Evolutionary conservation across 1,140 invertebrate genomes (phyloP), one percentile per base, ranked within the genome.

Genomic region (Physella acuta): DNA sequence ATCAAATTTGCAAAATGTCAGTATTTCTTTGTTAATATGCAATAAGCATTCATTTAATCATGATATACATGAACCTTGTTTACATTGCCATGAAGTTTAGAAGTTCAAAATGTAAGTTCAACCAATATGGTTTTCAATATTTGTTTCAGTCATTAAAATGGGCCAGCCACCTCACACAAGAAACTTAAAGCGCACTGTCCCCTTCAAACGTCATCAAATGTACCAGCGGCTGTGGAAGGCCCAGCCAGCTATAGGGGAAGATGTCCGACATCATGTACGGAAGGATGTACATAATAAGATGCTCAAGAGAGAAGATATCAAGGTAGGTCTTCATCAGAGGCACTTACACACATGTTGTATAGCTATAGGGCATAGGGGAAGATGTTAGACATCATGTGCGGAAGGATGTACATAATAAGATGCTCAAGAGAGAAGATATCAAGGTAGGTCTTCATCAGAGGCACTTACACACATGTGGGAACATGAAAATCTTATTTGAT

Each of bases 221-320:
- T 67, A 67, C 34, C 34, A 56, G 36, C 16, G 36, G 31, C n/a
- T 36, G 36, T 67, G 64, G 64, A 67, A 67, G 30, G 4, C 26
- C 4, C 64, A 67, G 33, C 64, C 64, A n/a, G 4, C 53, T n/a
- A 56, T 67, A 37, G 64, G 64, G 14, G 64, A 67, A 55, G 64
- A 67, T 49, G 14, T 30, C 31, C 51, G 64, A 20, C 26, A 44
- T 2, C 20, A 36, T 26, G 24, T 56, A 2, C n/a, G 64, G 17
- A 55, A 53, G 37, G 33, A 55, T 3, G 30, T 56, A 16, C 64
- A 67, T 28, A 30, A 3, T 26, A 67, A 56, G 53, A 16, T 67
- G 33, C 51, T 67, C 3, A 55, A 67, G 30, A 55, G 49, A 24
- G 64, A 67, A 3, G 64, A 67, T 5, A 53, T 67, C 24, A 67